These are phyloP conservation scores for Pteromalus puparum DNA, from an alignment of 1,140 invertebrate genomes.

Conservation along the genomic window DNA sequence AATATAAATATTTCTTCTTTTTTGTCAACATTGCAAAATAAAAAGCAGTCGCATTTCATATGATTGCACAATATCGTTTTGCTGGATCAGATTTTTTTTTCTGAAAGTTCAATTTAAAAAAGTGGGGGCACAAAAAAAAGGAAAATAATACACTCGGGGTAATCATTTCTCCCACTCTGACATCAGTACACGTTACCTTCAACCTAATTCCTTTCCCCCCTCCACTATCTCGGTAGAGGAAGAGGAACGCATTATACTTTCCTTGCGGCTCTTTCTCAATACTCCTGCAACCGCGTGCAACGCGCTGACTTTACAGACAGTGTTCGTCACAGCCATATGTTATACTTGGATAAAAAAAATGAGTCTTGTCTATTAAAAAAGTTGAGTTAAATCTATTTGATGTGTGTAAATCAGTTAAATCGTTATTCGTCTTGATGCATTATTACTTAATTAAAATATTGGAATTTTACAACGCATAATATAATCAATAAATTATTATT, in stretches of 20 bases:
- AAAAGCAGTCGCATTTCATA: too few relatives aligned
- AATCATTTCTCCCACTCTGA: neutral
- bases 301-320: neutral
- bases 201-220: neutral
- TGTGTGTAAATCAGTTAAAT: too few relatives aligned
- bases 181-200: neutral
- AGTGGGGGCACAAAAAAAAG: neutral
- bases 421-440: neutral
- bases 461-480: neutral
- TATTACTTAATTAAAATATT: neutral
- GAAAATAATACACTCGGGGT: neutral
- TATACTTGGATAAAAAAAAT: neutral
- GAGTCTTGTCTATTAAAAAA: neutral
- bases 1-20: neutral
- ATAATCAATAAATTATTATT: neutral
- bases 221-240: neutral
- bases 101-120: neutral
- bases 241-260: conserved; percentile 18
- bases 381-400: neutral
- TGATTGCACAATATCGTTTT: too few relatives aligned
- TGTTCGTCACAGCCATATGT: neutral
- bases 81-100: neutral
- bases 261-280: conserved; percentile 17
- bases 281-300: neutral
- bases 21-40: too few relatives aligned